Conservation (phyloP, 37 sponge, comb jelly and placozoan species). For the Lycopodina hypogea region DNA sequence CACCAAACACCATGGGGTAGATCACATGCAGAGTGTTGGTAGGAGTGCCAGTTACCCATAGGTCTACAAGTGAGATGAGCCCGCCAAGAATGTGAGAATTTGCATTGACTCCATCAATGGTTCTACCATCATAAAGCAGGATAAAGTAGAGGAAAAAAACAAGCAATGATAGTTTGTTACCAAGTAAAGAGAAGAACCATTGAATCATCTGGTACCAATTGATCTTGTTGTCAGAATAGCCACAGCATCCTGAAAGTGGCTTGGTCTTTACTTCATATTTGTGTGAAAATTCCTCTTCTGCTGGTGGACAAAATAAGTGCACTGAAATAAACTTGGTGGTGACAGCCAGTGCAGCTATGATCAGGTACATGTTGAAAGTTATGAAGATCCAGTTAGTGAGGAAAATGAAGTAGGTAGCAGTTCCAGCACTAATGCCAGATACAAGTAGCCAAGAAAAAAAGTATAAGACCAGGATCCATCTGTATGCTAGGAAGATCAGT, state of each 20-base stretch:
- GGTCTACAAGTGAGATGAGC: slow-evolving; percentile 48
- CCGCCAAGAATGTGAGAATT: slow-evolving; percentile 53
- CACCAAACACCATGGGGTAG: slow-evolving; percentile 16
- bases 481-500: slow-evolving; percentile 37
- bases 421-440: slow-evolving; percentile 1
- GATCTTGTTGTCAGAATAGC: background rate
- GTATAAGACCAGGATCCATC: slow-evolving; percentile 54
- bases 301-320: background rate
- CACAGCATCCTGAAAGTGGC: slow-evolving; percentile 36
- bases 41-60: slow-evolving; percentile 36
- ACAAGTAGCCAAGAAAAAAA: slow-evolving; percentile 47
- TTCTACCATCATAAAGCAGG: slow-evolving; percentile 21
- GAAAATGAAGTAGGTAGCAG: slow-evolving; percentile 54
- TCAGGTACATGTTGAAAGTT: slow-evolving; percentile 23
- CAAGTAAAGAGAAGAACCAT: slow-evolving; percentile 44
- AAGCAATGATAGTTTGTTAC: slow-evolving; percentile 2
- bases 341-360: slow-evolving; percentile 35
- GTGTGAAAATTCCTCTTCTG: background rate
- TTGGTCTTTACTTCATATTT: background rate
- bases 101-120: slow-evolving; percentile 27
- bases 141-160: slow-evolving; percentile 62
- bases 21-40: slow-evolving; percentile 49
- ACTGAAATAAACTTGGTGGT: slow-evolving; percentile 26
- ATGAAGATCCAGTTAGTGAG: slow-evolving; percentile 75
- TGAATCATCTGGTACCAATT: slow-evolving; percentile 71